phyloP scores from a whole-genome alignment of 2,113 vertebrate genomes.

The Notarius lentiginosus region DNA sequence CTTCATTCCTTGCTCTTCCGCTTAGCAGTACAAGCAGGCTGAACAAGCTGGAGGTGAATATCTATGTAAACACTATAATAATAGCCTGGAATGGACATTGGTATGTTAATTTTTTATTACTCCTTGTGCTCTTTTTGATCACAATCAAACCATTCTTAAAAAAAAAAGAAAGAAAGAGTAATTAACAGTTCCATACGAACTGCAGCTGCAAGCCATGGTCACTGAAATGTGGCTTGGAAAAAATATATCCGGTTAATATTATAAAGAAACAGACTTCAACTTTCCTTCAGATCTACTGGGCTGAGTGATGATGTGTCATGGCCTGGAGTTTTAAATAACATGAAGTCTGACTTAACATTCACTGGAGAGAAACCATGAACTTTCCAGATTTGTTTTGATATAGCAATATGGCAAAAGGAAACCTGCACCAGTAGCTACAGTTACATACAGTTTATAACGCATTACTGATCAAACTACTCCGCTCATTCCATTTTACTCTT shows the following conservation, averaged over 20 bases:
- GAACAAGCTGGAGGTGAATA: neutral
- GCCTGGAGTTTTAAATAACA: slow-evolving; percentile 30
- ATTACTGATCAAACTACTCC: neutral
- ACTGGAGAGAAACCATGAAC: slow-evolving; percentile 17
- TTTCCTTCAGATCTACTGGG: neutral
- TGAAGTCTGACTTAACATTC: slow-evolving; percentile 28
- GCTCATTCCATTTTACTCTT: neutral
- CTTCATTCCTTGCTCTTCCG: neutral
- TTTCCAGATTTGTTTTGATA: neutral
- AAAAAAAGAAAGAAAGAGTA: neutral
- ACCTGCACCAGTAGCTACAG: neutral
- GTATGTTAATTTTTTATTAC: neutral
- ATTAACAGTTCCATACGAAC: slow-evolving; percentile 8
- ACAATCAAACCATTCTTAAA: neutral
- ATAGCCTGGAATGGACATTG: neutral
- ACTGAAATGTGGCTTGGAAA: neutral
- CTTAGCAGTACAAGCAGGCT: neutral
- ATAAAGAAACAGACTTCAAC: slow-evolving; percentile 14
- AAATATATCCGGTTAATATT: slow-evolving; percentile 16
- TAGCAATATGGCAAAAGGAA: neutral
- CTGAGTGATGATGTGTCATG: slow-evolving; percentile 26
- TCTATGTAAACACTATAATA: neutral
- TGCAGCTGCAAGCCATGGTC: slow-evolving; percentile 22
- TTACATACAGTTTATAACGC: neutral
- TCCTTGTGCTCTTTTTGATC: neutral